phyloP scores from a whole-genome alignment of 1,140 invertebrate species.

The Plectrocnemia conspersa region DNA sequence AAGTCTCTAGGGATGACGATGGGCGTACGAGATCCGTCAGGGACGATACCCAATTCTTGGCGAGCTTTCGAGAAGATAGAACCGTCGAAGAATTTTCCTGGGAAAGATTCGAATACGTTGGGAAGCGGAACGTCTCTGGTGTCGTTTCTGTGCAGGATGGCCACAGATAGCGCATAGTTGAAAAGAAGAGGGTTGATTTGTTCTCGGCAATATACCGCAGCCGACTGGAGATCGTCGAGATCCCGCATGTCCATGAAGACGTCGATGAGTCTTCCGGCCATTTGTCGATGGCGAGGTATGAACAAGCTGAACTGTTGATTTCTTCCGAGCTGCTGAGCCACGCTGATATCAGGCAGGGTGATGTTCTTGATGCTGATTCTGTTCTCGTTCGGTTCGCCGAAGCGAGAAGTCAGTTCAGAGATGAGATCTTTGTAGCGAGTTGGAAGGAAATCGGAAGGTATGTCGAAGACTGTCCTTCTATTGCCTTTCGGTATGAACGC shows the following conservation, averaged over 20 bases:
- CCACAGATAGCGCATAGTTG: constrained; percentile 72
- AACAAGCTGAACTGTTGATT: constrained; percentile 71
- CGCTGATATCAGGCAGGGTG: constrained; percentile 60
- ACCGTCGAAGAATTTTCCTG: constrained; percentile 72
- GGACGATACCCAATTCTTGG: constrained; percentile 62
- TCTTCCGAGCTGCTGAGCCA: constrained; percentile 61
- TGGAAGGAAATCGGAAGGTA: constrained; percentile 54
- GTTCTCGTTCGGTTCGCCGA: constrained; percentile 50
- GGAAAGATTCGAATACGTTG: constrained; percentile 65
- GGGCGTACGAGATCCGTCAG: constrained; percentile 57
- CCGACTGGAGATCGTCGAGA: constrained; percentile 66
- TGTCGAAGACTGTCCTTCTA: constrained; percentile 56
- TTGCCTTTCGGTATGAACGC: constrained; percentile 66
- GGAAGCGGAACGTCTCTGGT: constrained; percentile 67
- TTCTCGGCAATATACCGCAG: constrained; percentile 66
- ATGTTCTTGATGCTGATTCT: constrained; percentile 60
- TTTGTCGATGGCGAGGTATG: constrained; percentile 62
- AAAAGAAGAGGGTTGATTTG: constrained; percentile 72
- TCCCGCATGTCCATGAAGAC: constrained; percentile 67
- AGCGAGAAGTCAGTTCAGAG: constrained; percentile 52
- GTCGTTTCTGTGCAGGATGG: constrained; percentile 66
- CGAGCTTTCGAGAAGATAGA: constrained; percentile 62
- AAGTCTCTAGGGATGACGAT: constrained; percentile 67
- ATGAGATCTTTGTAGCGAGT: constrained; percentile 59
- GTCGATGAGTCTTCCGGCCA: constrained; percentile 65